Evolutionary conservation across 2,888 invertebrate genomes (phyloP).

Genomic region (Drosophila pseudotakahashii): DNA sequence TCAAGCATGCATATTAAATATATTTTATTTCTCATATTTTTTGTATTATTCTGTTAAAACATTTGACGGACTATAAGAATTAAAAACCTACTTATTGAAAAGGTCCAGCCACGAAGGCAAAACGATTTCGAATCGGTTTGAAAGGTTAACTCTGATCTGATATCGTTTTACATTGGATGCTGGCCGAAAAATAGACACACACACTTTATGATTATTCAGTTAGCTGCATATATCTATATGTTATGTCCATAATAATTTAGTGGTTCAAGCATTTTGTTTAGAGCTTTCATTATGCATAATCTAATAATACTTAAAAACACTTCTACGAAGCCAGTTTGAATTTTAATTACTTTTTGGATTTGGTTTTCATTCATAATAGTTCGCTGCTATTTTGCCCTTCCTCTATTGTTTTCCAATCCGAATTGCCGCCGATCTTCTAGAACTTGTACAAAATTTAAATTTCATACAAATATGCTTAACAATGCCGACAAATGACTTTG

Average conservation of each 20-base stretch:
- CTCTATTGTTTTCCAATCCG: constrained; percentile 19
- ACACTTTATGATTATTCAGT: constrained; percentile 38
- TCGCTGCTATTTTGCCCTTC: constrained; percentile 48
- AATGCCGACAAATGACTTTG: constrained; percentile 55
- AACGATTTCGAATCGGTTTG: constrained; percentile 4
- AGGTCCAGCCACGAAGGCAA: constrained; percentile 3
- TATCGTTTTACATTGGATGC: constrained; percentile 8
- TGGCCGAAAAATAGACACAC: constrained; percentile 32
- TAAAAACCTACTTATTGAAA: constrained; percentile 41
- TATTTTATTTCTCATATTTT: constrained; percentile 18
- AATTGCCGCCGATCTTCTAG: constrained; percentile 30
- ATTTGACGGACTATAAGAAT: constrained; percentile 38
- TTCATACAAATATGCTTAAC: constrained; percentile 71
- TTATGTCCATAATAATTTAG: constrained; percentile 41
- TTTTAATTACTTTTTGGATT: constrained; percentile 53
- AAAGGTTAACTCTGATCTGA: not conserved
- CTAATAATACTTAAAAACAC: constrained; percentile 80
- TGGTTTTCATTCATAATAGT: constrained; percentile 49
- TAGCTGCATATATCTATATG: constrained; percentile 51
- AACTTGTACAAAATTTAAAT: constrained; percentile 67
- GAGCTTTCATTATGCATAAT: constrained; percentile 49
- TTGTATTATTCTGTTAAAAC: constrained; percentile 28
- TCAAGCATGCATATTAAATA: constrained; percentile 49
- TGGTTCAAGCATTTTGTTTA: constrained; percentile 35
- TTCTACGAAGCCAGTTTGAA: constrained; percentile 80